Base-by-base conservation (phyloP, 1,140 invertebrate genomes). In the Plectrocnemia conspersa region DNA sequence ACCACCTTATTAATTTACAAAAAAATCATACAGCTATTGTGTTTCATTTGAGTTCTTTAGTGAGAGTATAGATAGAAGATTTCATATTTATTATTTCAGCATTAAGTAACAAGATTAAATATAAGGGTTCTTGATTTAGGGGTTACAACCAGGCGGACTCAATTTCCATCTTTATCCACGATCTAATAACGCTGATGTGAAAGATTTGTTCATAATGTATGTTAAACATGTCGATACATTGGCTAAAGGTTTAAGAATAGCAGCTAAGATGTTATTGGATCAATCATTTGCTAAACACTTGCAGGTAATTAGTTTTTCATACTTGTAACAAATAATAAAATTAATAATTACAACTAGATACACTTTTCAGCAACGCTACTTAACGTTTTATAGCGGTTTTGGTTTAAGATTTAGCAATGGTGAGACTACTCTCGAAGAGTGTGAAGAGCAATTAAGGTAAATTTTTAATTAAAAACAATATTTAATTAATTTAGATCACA, bases 201-300 rank as follows among this genome's bases (percentile, higher is more conserved):
- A 73, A 29, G 82, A 83, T 56, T 65, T 82, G 61, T 75, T 80
- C 42, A 73, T 77, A 18, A 66, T 69, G 2, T 79, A 82, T 63
- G 71, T 81, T 11, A 76, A 73, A 46, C 77, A 76, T 15, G 77
- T 83, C 63, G 82, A 85, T 66, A 73, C 76, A 0, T 72, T 80
- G 54, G 81, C 80, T 0, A 71, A 74, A 56, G 81, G 75, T 0
- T 61, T 84, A 18, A 69, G 76, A 23, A 66, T 74, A 44, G 79
- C 79, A 0, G 72, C 75, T 45, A 76, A 67, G 29, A 66, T 85
- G 7, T 60, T 77, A 1, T 60, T 69, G 3, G 76, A 78, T 38
- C 73, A 73, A 46, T 59, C 68, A 3, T 67, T 75, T 40, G 61
- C 66, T 3, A 77, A 75, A 58, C 69, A 72, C 47, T 49, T 77